A percentile compares a stretch with the other conserved stretches of the same genome.
Conservation (phyloP, 2,888 invertebrate species). For the Rhogogaster chlorosoma region DNA sequence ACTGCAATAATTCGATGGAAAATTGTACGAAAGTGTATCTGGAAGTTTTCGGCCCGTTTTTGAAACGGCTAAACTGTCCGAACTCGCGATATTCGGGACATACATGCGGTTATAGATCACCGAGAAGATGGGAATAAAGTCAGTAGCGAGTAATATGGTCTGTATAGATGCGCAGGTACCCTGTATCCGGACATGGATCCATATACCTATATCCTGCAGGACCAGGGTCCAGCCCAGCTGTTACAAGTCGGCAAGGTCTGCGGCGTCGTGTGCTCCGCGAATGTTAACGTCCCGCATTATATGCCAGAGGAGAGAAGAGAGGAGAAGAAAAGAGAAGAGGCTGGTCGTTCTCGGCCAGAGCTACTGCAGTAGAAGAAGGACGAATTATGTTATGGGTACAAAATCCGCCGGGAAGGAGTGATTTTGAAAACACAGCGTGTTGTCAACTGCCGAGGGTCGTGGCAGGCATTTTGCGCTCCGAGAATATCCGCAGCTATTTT, state of each 20-base stretch:
- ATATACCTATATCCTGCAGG: slow-evolving; percentile 21
- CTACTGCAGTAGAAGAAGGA: not conserved
- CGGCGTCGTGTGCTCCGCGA: slow-evolving; percentile 63
- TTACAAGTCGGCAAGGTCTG: slow-evolving; percentile 24
- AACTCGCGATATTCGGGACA: not conserved
- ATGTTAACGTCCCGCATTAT: slow-evolving; percentile 77
- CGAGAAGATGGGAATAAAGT: not conserved
- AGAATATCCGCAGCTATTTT: not conserved
- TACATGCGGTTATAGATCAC: not conserved
- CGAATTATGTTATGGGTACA: not conserved
- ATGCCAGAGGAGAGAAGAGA: not conserved
- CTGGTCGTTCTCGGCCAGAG: not conserved
- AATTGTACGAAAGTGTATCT: not conserved
- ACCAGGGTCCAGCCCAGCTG: slow-evolving; percentile 44
- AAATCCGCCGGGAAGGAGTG: not conserved
- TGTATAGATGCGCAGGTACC: slow-evolving; percentile 15
- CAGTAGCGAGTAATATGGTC: not conserved
- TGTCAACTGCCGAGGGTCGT: not conserved
- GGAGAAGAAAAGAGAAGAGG: not conserved
- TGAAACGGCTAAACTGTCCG: not conserved
- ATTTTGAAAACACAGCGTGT: slow-evolving; percentile 34
- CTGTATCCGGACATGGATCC: slow-evolving; percentile 19
- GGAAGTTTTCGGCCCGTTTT: too few species aligned
- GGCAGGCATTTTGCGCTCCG: not conserved
- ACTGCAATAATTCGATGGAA: too few species aligned